Evolutionary conservation across 2,797 vertebrate species (phyloP), one percentile per base, ranked within the genome.

Genomic region (Channa striata): DNA sequence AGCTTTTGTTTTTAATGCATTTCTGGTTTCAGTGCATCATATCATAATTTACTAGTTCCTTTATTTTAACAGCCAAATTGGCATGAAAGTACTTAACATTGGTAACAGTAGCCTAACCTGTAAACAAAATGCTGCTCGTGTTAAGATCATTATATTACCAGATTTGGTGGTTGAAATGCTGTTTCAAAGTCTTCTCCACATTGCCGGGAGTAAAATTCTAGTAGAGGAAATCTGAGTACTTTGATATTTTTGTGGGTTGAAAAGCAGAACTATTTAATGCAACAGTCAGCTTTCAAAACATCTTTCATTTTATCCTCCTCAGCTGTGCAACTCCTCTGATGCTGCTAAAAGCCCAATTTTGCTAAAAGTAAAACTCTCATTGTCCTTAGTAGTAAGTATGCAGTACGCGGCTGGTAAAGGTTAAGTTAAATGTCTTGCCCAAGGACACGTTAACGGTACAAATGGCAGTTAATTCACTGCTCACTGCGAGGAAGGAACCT

Each of bases 381-480:
- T n/a, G 21, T 53, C 23, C 14, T 20, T 0, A 8, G 12, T 19
- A 8, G 30, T 6, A 1, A 11, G n/a, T n/a, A n/a, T n/a, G n/a
- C n/a, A n/a, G n/a, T n/a, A n/a, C n/a, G n/a, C n/a, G 59, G 46
- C 57, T 23, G 47, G 1, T 33, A 8, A 21, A 16, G 44, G 37
- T 61, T 60, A 44, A 60, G 17, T 5, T 48, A 3, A 42, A 60
- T 33, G 47, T 70, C 42, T 44, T 12, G 59, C 59, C 77, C 72
- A 82, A 82, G 81, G 79, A 72, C 81, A 52, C 44, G 44, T 40
- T 21, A 40, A 77, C 59, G 8, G 59, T 42, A 57, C 59, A 67
- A 71, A 83, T 30, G 11, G 51, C 21, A 19, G 34, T 59, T 78
- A 57, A 80, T 63, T 74, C 66, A 33, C 47, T 33, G 58, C 46